A percentile compares a stretch with the other conserved stretches of the same genome.
Conservation (phyloP, 2,797 vertebrate species). For the Anabas testudineus region DNA sequence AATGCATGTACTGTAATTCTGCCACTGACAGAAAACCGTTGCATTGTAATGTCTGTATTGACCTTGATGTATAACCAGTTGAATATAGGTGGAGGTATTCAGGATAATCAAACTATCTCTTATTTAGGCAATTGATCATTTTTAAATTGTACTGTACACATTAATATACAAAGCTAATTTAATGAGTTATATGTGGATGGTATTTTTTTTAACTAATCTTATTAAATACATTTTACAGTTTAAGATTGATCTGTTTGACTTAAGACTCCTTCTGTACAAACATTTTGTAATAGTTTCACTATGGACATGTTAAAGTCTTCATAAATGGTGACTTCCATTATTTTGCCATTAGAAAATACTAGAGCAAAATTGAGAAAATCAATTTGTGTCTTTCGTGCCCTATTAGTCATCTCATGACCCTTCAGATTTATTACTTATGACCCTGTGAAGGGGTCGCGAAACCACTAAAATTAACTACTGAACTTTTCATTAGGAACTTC, state of each 20-base stretch:
- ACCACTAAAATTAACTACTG: neutral
- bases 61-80: conserved; percentile 72
- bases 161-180: neutral
- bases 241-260: no score
- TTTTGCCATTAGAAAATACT: no score
- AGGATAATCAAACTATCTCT: conserved; percentile 7
- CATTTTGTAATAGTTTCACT: neutral
- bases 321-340: no score
- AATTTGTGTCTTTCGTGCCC: neutral
- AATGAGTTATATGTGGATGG: neutral
- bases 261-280: neutral
- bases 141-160: neutral
- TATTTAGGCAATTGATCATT: conserved; percentile 30
- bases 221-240: no score
- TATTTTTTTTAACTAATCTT: no score
- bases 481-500: neutral
- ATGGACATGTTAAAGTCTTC: no score
- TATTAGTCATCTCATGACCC: neutral
- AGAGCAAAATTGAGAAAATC: neutral
- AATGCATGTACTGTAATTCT: conserved; percentile 72
- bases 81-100: conserved; percentile 41
- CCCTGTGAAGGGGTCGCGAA: neutral
- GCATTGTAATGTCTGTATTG: conserved; percentile 63
- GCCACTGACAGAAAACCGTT: conserved; percentile 69
- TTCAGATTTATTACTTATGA: neutral